Percentiles rank a stretch among this genome's conserved stretches.
Conservation (phyloP, 2,113 vertebrate genomes). For the Salvelinus alpinus region DNA sequence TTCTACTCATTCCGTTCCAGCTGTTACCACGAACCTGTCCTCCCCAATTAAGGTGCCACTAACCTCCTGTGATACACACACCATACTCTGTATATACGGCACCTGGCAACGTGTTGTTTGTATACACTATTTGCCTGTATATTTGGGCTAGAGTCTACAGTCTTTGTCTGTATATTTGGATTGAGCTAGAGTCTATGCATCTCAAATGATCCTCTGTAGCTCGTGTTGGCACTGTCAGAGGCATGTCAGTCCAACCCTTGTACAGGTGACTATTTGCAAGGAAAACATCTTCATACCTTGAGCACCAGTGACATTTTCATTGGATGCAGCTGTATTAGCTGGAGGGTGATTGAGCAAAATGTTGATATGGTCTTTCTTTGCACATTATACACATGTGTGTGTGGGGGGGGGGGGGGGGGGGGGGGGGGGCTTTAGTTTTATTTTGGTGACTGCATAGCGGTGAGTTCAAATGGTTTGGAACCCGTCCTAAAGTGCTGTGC, state of each 20-base stretch:
- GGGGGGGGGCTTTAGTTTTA: neutral
- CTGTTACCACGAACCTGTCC: no score
- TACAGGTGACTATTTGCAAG: constrained; percentile 11
- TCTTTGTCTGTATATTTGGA: no score
- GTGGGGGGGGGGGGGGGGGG: neutral
- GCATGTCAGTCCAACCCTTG: neutral
- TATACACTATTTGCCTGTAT: neutral
- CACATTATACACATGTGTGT: neutral
- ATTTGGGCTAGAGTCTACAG: neutral
- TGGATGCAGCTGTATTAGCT: neutral
- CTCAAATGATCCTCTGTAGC: constrained; percentile 5
- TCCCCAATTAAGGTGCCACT: neutral
- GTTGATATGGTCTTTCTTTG: constrained; percentile 2
- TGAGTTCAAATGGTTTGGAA: no score
- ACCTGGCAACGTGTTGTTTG: neutral
- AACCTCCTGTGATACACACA: neutral
- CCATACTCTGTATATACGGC: no score
- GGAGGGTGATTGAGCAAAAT: neutral
- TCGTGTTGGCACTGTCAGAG: neutral
- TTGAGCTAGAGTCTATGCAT: constrained; percentile 1
- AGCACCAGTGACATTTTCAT: constrained; percentile 2
- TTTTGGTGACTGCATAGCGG: neutral
- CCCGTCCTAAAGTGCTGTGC: no score
- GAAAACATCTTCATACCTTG: constrained; percentile 13
- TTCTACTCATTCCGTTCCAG: no score